These are phyloP conservation scores for Trematomus bernacchii DNA, from an alignment of 2,797 vertebrate genomes.

Conservation along the genomic window DNA sequence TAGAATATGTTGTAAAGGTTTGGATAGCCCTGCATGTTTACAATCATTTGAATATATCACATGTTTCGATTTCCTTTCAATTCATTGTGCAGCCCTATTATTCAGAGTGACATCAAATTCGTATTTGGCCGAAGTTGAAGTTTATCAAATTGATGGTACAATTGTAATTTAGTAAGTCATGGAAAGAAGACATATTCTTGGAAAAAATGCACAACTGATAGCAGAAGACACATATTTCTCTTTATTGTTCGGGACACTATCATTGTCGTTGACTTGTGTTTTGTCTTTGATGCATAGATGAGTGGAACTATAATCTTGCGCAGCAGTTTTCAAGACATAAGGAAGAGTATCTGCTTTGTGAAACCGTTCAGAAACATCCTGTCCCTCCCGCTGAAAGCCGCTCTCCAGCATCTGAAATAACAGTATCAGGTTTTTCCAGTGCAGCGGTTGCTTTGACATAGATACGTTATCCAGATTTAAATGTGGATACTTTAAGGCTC, in stretches of 20 bases:
- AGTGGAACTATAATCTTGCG: constrained; percentile 5
- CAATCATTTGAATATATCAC: no score
- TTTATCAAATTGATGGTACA: no score
- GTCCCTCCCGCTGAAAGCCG: constrained; percentile 62
- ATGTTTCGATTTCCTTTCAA: no score
- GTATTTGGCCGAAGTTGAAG: no score
- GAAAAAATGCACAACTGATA: not conserved
- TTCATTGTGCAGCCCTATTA: no score
- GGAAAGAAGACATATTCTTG: no score
- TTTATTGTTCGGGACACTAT: not conserved
- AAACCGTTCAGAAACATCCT: constrained; percentile 70
- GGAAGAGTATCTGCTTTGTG: constrained; percentile 41
- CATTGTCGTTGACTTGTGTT: not conserved
- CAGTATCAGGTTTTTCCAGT: constrained; percentile 77
- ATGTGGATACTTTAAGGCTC: constrained; percentile 75
- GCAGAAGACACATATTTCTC: no score
- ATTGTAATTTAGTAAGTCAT: no score
- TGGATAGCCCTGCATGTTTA: no score
- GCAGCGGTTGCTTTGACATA: constrained; percentile 75
- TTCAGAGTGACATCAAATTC: no score
- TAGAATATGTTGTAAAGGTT: no score
- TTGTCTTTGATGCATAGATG: constrained; percentile 15
- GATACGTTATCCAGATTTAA: constrained; percentile 78
- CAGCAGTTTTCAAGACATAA: constrained; percentile 40
- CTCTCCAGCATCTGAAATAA: constrained; percentile 73